Base-by-base conservation (phyloP, 2,797 vertebrate genomes). In the Hydrophis major region DNA sequence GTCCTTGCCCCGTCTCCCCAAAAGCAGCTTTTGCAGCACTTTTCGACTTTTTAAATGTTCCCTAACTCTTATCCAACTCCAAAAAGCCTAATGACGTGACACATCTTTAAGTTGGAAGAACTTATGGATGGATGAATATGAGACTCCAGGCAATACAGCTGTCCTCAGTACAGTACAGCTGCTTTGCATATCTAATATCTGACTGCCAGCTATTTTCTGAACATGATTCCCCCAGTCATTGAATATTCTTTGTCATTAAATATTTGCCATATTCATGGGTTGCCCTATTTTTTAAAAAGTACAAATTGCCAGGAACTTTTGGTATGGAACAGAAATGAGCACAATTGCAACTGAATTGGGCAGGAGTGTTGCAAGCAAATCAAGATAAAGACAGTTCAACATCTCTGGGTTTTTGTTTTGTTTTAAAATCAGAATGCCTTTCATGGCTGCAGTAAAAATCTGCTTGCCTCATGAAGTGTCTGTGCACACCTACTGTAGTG, bases 401-500 rank as follows among this genome's bases (percentile, higher is more conserved):
- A 74, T 20, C 14, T 74, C n/a, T 18, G 2, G 13, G 11, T 13
- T 74, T 32, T 69, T 78, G 47, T 61, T 59, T 69, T 69, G 50
- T 93, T n/a, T 66, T 66, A 20, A n/a, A n/a, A 69, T 28, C 11
- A 88, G 53, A 12, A 32, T 3, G 1, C 28, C 47, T 92, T 95
- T 95, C 63, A 27, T 13, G 92, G 78, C 89, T 93, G 11, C 1
- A 90, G n/a, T 47, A 10, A 95, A 96, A 95, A 66, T 60, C 89
- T 53, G 7, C 50, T 53, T 53, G 0, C 50, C 25, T 61, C 60
- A 27, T 11, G 2, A 3, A 61, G 60, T 27, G 60, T 27, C 8
- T 11, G 60, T 11, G 60, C 25, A 11, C 60, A 61, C 60, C 59
- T 27, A 61, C 60, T 11, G 2, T 11, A 61, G 8, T 11, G 22